Percentiles rank a stretch among this genome's conserved stretches.
Evolutionary conservation across 2,113 vertebrate species (phyloP).

Genomic region (Vimba vimba): DNA sequence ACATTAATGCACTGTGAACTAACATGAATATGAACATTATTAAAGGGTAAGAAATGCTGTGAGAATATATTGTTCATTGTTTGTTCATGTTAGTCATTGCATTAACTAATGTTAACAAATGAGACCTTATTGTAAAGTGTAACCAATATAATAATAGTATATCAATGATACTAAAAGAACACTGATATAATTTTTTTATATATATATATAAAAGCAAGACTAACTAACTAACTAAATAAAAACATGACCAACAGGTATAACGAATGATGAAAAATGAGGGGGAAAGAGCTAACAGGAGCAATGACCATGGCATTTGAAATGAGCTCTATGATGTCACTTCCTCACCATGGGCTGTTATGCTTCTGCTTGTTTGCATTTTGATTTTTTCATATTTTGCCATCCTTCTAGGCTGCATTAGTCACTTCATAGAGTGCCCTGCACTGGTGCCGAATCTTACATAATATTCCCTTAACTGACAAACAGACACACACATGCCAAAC

Average conservation of each 20-base stretch:
- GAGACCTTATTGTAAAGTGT: too few relatives aligned
- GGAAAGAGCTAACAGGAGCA: neutral
- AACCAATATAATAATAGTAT: too few relatives aligned
- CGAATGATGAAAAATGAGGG: neutral
- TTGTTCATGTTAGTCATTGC: too few relatives aligned
- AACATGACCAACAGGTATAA: slow-evolving; percentile 47
- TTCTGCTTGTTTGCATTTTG: slow-evolving; percentile 42
- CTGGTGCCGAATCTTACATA: slow-evolving; percentile 47
- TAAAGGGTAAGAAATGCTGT: too few relatives aligned
- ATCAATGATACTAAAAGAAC: too few relatives aligned
- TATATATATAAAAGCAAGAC: too few relatives aligned
- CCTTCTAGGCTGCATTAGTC: slow-evolving; percentile 45
- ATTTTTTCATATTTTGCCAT: slow-evolving; percentile 47
- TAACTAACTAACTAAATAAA: too few relatives aligned
- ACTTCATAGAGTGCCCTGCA: slow-evolving; percentile 24
- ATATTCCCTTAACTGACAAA: slow-evolving; percentile 15
- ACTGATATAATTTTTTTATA: too few relatives aligned
- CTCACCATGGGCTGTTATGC: slow-evolving; percentile 36
- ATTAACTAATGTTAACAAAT: too few relatives aligned
- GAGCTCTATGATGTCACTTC: slow-evolving; percentile 29
- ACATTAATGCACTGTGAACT: too few relatives aligned
- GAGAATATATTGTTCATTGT: too few relatives aligned
- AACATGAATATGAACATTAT: too few relatives aligned
- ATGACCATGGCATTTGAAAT: slow-evolving; percentile 35
- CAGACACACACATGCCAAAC: slow-evolving; percentile 14